phyloP scores from a whole-genome alignment of 2,888 invertebrate genomes.

The Melieria crassipennis region DNA sequence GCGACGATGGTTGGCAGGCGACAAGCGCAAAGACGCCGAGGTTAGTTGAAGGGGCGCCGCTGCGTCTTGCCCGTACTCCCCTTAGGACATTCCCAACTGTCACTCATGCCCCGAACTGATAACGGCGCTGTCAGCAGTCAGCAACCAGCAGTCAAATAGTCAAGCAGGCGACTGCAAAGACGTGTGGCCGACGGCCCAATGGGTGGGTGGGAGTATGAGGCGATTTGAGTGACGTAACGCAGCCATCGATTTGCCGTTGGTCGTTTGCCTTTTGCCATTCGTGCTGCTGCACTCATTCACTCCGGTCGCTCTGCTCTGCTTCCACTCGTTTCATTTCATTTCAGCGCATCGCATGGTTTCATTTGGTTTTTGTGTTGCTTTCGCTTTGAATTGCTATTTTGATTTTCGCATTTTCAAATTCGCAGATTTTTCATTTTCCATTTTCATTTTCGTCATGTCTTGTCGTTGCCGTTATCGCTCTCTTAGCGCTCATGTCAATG shows the following conservation, averaged over 20 bases:
- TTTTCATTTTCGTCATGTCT: not conserved
- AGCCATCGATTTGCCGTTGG: not conserved
- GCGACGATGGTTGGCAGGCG: not conserved
- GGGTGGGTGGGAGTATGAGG: not conserved
- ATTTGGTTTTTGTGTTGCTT: not conserved
- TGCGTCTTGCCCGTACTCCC: not conserved
- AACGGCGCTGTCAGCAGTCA: not conserved
- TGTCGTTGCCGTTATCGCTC: not conserved
- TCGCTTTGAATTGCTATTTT: not conserved
- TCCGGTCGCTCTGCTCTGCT: not conserved
- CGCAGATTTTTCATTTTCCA: not conserved
- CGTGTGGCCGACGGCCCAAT: no score
- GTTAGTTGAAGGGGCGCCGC: not conserved
- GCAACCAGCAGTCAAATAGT: no score
- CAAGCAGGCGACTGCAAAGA: not conserved
- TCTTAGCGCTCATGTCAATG: conserved; percentile 48
- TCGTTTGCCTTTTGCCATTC: not conserved
- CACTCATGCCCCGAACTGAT: not conserved
- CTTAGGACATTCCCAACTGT: not conserved
- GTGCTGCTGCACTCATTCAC: not conserved
- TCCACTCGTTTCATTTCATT: not conserved
- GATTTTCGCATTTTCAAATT: not conserved
- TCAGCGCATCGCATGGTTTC: not conserved
- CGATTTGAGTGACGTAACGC: not conserved
- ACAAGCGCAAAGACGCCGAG: not conserved